Base-by-base conservation (phyloP, 2,888 invertebrate genomes). In the Eupithecia abbreviata region DNA sequence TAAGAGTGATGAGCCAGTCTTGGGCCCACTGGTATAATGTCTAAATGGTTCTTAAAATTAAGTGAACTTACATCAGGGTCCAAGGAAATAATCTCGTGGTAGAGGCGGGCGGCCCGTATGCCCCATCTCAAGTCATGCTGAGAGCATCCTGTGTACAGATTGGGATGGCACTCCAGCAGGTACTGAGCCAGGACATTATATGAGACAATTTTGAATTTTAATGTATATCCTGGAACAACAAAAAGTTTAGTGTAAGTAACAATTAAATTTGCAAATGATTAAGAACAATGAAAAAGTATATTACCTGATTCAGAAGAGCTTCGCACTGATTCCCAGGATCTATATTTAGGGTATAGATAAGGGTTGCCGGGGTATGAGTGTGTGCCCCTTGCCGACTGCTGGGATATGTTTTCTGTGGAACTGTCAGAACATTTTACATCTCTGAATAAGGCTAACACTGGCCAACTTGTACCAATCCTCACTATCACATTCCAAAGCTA, bases 101-200 rank as follows among this genome's bases (percentile, higher is more conserved):
- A 93, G 0, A 96, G 82, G 51, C 90, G 91, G 0, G 89, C 81
- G 7, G 95, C 96, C 71, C 99, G 95, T 67, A 95, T 91, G 15
- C 96, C 92, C 98, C 99, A 99, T 15, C 93, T 90, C 1, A 99
- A 92, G 76, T 96, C 94, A 0, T 89, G 81, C 7, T 92, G 89
- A 51, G 96, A 88, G 84, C 97, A 97, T 0, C 93, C 85, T 41
- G 89, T 91, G 87, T 99, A 99, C 15, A 99, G 92, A 85, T 97
- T 95, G 0, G 95, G 91, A 87, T 99, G 98, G 80, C 95, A 93
- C 81, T 97, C 96, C 74, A 99, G 87, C 66, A 99, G 94, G 84
- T 97, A 96, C 91, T 99, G 99, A 0, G 98, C 97, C 76, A 99
- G 92, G 47, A 99, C 97, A 90, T 99, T 99, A 90, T 98, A 99